Percentiles rank a stretch among this genome's conserved stretches.
Evolutionary conservation across 2,888 invertebrate genomes (phyloP).

Genomic region (Stenodera caucasica): DNA sequence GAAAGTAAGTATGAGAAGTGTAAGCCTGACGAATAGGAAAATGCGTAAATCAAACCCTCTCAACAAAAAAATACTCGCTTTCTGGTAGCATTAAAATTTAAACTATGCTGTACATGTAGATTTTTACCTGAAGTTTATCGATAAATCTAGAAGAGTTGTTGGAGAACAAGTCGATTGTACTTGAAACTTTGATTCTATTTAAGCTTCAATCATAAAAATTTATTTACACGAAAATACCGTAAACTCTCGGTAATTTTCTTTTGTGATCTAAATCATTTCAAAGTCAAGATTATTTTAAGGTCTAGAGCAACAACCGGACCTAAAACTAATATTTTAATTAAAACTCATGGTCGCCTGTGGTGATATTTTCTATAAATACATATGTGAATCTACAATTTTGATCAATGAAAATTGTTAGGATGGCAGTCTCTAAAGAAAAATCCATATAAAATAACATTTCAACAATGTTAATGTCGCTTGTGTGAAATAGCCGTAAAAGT

Average conservation of each 20-base stretch:
- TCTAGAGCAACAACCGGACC: no score
- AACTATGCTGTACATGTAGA: background rate
- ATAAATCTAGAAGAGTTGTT: background rate
- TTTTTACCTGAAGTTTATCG: background rate
- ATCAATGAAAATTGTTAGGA: constrained; percentile 21
- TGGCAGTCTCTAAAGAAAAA: constrained; percentile 12
- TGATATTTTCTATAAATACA: no score
- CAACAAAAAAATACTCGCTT: background rate
- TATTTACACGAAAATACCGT: no score
- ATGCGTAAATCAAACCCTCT: background rate
- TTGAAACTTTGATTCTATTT: no score
- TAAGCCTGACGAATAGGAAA: background rate
- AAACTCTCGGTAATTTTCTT: no score
- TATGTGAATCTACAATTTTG: no score
- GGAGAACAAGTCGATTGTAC: no score
- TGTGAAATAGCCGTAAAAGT: constrained; percentile 16
- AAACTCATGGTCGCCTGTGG: no score
- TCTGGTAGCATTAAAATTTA: constrained; percentile 1
- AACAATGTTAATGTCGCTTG: background rate
- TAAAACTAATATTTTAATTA: no score
- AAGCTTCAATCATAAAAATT: no score
- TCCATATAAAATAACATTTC: constrained; percentile 14
- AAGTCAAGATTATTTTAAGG: no score
- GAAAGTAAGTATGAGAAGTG: background rate
- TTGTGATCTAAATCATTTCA: no score